These are phyloP conservation scores for Paracentrotus lividus DNA, from an alignment of 53 echinoderm and acorn worm genomes.

Conservation along the genomic window DNA sequence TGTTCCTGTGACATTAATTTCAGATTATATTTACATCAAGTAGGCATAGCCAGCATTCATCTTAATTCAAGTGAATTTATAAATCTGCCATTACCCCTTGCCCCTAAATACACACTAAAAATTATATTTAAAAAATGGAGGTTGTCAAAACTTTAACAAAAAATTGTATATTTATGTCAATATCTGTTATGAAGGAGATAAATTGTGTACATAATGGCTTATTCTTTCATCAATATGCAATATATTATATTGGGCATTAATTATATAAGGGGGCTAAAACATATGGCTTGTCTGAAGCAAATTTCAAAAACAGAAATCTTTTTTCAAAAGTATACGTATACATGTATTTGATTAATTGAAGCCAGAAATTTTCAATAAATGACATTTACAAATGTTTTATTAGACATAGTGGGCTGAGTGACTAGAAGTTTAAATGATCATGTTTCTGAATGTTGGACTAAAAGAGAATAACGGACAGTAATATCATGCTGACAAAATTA, in stretches of 20 bases:
- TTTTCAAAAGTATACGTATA: neutral
- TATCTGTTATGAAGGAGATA: neutral
- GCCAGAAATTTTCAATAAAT: neutral
- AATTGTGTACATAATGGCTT: neutral
- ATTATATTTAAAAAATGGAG: neutral
- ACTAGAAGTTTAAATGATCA: neutral
- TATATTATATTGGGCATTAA: neutral
- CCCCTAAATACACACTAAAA: neutral
- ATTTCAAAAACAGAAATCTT: neutral
- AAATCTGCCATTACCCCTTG: constrained; percentile 14
- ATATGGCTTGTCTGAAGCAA: neutral
- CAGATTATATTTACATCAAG: neutral
- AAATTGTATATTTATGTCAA: neutral
- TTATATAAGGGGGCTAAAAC: neutral
- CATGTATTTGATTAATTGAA: neutral
- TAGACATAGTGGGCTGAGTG: neutral
- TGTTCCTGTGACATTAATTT: neutral
- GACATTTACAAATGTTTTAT: neutral
- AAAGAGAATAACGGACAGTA: neutral
- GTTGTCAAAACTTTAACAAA: neutral
- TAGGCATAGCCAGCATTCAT: neutral
- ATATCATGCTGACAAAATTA: constrained; percentile 49
- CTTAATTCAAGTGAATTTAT: neutral
- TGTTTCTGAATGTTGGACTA: neutral
- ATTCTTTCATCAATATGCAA: neutral